These are phyloP conservation scores for Acanthochromis polyacanthus DNA, from an alignment of 2,113 vertebrate species.

Conservation along the genomic window DNA sequence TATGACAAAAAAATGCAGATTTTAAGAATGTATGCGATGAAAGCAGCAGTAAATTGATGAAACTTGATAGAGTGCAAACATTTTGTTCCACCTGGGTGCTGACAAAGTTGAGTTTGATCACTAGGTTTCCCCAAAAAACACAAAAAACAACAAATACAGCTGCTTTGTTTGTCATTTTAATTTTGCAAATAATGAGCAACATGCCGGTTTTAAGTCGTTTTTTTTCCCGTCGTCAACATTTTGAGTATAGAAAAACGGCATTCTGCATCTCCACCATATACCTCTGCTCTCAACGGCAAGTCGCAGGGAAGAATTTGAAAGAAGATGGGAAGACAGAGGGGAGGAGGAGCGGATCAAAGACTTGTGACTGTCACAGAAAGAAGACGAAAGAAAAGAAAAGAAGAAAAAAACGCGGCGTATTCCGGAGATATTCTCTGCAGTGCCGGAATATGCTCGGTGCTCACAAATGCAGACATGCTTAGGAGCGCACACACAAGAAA, in stretches of 20 bases:
- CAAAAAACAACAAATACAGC: neutral
- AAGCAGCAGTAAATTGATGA: neutral
- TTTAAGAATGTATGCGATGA: neutral
- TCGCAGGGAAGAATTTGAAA: slow-evolving; percentile 68
- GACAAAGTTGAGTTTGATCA: neutral
- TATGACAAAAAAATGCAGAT: neutral
- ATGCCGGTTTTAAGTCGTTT: neutral
- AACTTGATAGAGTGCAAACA: neutral
- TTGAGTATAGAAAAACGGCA: slow-evolving; percentile 36
- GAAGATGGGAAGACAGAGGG: slow-evolving; percentile 63
- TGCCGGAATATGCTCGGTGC: slow-evolving; percentile 62
- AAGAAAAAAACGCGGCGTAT: slow-evolving; percentile 43
- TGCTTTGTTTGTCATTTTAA: neutral
- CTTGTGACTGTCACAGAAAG: slow-evolving; percentile 79
- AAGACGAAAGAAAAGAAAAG: slow-evolving; percentile 52
- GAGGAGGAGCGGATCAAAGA: slow-evolving; percentile 77
- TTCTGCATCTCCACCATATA: slow-evolving; percentile 36
- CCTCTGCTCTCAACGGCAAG: slow-evolving; percentile 32
- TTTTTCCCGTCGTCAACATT: neutral
- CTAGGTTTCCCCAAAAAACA: neutral
- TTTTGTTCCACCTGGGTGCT: neutral
- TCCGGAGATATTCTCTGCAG: slow-evolving; percentile 70
- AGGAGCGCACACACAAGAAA: slow-evolving; percentile 36
- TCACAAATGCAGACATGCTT: slow-evolving; percentile 65
- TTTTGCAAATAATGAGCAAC: neutral